Base-by-base conservation (phyloP, 2,888 invertebrate genomes). In the Phoronis australis region DNA sequence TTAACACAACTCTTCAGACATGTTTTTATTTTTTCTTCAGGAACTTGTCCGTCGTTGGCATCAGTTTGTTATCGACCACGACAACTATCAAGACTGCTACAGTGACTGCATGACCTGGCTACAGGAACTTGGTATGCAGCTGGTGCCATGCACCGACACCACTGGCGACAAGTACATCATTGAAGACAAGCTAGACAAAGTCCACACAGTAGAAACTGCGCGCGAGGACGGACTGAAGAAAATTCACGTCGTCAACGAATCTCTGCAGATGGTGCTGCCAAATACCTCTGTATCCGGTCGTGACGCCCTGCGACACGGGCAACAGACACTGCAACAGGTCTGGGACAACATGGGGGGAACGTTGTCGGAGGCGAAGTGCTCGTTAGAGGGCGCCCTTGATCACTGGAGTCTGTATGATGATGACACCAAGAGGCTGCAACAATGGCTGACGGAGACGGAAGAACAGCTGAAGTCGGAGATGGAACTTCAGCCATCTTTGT, bases 381-480 rank as follows among this genome's bases (percentile, higher is more conserved):
- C 88, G 63, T 81, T 93, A 26, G 90, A 91, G 75, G 84, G 86
- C 0, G 90, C 89, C 75, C 82, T 92, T 48, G 87, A 92, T 70
- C 91, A 88, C 64, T 95, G 92, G 93, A 88, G 87, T n/a, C 88
- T 89, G 2, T 92, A 91, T 69, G 92, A 94, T 73, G 92, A 94
- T 65, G 86, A 87, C 60, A 83, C 87, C 12, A 87, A 87, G 48
- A 83, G 82, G 42, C 83, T 94, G 5, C 83, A 86, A 58, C 80
- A 82, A 40, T 94, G 94, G 94, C 75, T 95, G 46, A 81, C 82
- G 24, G 81, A 83, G 45, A 83, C 87, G 2, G 89, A 90, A 68
- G 82, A 83, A 52, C 84, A 91, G 60, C 83, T 92, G 37, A 87
- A 88, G 69, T 74, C 90, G 3, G 89, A 87, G 68, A 85, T 89